phyloP scores from a whole-genome alignment of 1,140 invertebrate genomes.

The Halesus radiatus region DNA sequence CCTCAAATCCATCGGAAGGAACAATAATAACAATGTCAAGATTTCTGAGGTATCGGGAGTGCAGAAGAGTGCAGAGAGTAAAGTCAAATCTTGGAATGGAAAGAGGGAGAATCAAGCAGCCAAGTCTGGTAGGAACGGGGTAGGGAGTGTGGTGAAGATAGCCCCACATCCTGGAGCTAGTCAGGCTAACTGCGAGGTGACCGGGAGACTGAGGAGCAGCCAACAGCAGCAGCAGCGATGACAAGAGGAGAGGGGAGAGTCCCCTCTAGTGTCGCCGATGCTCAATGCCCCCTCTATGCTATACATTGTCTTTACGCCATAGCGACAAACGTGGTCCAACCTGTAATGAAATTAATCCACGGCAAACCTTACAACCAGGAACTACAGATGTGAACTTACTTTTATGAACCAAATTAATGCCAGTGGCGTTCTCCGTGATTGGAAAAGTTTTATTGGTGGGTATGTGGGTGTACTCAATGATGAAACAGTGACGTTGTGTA shows the following conservation, averaged over 20 bases:
- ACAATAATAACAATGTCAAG: constrained; percentile 56
- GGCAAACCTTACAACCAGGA: no score
- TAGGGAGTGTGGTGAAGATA: constrained; percentile 59
- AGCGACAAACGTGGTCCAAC: not conserved
- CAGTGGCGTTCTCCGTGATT: no score
- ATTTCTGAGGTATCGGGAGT: constrained; percentile 1
- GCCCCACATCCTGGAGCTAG: constrained; percentile 47
- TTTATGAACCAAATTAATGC: no score
- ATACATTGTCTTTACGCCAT: constrained; percentile 51
- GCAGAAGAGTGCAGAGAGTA: not conserved
- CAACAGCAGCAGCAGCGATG: constrained; percentile 45
- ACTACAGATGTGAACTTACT: no score
- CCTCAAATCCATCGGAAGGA: constrained; percentile 59
- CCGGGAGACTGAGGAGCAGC: constrained; percentile 51
- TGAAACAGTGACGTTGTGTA: no score
- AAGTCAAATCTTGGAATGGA: constrained; percentile 29
- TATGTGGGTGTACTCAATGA: no score
- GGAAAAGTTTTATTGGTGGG: no score
- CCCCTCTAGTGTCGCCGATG: constrained; percentile 41
- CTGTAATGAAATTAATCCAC: no score
- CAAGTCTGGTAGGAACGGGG: constrained; percentile 24
- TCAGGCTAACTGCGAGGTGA: constrained; percentile 33
- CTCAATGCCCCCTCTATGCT: constrained; percentile 41
- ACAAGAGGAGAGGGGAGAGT: constrained; percentile 50
- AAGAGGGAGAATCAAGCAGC: not conserved